Evolutionary conservation across 2,113 vertebrate genomes (phyloP), one percentile per base, ranked within the genome.

Genomic region (Phycodurus eques): DNA sequence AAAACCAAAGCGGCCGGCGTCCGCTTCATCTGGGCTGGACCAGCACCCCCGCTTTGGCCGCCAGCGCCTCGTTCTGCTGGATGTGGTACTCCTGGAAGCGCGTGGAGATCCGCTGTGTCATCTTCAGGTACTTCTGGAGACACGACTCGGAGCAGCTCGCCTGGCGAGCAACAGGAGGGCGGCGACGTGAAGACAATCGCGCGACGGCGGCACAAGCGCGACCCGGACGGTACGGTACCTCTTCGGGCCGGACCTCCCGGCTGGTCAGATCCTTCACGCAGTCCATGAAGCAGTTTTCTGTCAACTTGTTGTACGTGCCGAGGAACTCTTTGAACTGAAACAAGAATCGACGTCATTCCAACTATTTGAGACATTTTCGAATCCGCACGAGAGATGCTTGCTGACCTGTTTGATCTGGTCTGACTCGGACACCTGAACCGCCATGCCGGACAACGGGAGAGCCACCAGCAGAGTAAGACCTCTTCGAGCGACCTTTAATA

Each of bases 21-120:
- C n/a, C 0, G 4, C 47, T 0, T 89, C 83, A 98, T 74, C 91
- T 93, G 7, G 97, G 96, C 2, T 94, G 95, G 8, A 88, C 91
- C 53, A 99, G 89, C 63, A 99, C 93, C 60, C 98, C 98, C 11
- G 96, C 98, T 92, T 97, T 98, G 22, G 96, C 96, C 9, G 98
- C 98, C 80, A 99, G 88, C 22, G 98, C 97, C 87, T 99, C 98
- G 0, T 99, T 99, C 91, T 99, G 98, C 92, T 99, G 98, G 84
- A 99, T 99, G 77, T 99, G 98, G 74, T 99, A 99, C 77, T 99
- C 98, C 87, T 99, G 98, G 85, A 99, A 99, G 8, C 98, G 93
- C 97, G 98, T 95, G 47, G 98, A 98, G 94, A 99, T 99, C 89
- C 98, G 91, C 74, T 99, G 98, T 0, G 98, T 98, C 98, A 98